Base-by-base conservation (phyloP, 2,888 invertebrate genomes). In the Ypsolopha sequella region DNA sequence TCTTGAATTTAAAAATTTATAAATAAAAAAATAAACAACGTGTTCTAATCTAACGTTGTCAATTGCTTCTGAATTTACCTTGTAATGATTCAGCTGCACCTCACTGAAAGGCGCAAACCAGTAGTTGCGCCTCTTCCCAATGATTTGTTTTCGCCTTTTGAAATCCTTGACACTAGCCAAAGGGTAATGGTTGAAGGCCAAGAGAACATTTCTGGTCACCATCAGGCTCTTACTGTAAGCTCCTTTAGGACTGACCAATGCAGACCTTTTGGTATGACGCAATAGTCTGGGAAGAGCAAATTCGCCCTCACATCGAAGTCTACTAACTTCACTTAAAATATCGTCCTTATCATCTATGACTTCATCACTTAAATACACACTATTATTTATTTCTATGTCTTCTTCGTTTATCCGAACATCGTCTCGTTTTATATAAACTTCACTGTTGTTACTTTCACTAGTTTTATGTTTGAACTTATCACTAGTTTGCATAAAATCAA, bases 161-260 rank as follows among this genome's bases (percentile, higher is more conserved):
- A 24, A 24, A 24, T 24, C 24, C 50, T 88, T 88, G 34, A 92
- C 65, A 53, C 88, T 86, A 52, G 89, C 86, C 57, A 93, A 70
- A 6, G 92, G 90, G 64, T 93, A 93, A 68, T 93, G 93, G 72
- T 93, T 93, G 74, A 93, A 93, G 41, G 93, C 92, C 47, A 90
- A 91, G 61, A 92, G 74, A 35, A 92, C 88, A 55, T 88, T 89
- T 57, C 84, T 84, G 6, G 91, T 91, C 24, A 89, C 76, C 67
- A 93, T 89, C 68, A 93, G 90, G 68, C 93, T 93, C 70, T 93
- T 93, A 50, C 91, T 91, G 54, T 91, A 92, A 58, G 89, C 89
- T 13, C 91, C 91, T 54, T 87, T 78, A 3, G 88, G 89, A 62
- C 91, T 92, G 47, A 90, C 80, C 53, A 86, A 68, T 2, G 86